Percentiles rank a stretch among this genome's conserved stretches.
phyloP scores from a whole-genome alignment of 30 jellyfish, hydroid and myxozoan genomes.

The Sanderia malayensis region DNA sequence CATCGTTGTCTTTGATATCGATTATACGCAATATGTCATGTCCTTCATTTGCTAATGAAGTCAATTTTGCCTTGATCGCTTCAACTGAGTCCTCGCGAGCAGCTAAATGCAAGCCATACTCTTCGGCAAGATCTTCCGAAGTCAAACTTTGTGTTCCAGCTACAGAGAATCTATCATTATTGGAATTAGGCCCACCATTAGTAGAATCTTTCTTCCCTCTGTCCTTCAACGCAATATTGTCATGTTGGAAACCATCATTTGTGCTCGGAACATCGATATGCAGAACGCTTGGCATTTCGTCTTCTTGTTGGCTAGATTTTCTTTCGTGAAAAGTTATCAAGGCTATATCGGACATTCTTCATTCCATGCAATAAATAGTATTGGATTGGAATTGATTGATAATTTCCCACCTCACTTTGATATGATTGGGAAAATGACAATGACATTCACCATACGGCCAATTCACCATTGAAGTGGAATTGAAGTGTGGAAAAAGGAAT shows the following conservation, averaged over 20 bases:
- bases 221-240: no score
- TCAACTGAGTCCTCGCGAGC: slow-evolving; percentile 85
- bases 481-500: no score
- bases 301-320: no score
- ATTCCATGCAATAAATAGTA: no score
- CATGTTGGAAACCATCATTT: not conserved
- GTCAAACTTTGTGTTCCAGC: slow-evolving; percentile 9
- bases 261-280: not conserved
- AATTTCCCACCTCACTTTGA: no score
- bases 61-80: slow-evolving; percentile 21
- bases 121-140: slow-evolving; percentile 30
- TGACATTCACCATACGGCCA: no score
- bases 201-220: not conserved
- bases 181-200: no score
- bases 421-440: no score
- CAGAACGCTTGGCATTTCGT: not conserved
- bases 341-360: not conserved
- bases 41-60: slow-evolving; percentile 39
- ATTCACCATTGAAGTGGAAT: no score
- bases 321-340: no score
- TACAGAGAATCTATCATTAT: not conserved
- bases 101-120: slow-evolving; percentile 77
- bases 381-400: no score
- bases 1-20: slow-evolving; percentile 54
- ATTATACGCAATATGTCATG: slow-evolving; percentile 50